Conservation (phyloP, 1,140 invertebrate genomes). For the Camponotus floridanus region DNA sequence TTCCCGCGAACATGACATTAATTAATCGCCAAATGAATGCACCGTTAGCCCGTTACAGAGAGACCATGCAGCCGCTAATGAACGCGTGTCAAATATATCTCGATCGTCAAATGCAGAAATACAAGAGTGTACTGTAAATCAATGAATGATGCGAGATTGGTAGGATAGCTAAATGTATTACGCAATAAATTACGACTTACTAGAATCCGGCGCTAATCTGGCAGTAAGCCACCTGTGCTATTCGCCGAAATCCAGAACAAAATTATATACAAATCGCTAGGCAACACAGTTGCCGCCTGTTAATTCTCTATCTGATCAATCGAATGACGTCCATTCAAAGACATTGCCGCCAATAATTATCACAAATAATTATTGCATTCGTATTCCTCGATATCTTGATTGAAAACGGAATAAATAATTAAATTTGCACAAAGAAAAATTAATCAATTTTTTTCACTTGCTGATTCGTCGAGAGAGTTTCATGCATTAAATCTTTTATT, state of each 20-base stretch:
- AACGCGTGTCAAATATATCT: slow-evolving; percentile 46
- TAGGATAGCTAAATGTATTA: slow-evolving; percentile 47
- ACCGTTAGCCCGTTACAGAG: slow-evolving; percentile 36
- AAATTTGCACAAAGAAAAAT: background rate
- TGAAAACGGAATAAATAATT: slow-evolving; percentile 1
- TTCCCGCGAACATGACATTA: slow-evolving; percentile 50
- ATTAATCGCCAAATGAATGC: slow-evolving; percentile 57
- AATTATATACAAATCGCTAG: slow-evolving; percentile 43
- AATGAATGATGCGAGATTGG: slow-evolving; percentile 53
- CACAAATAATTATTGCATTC: slow-evolving; percentile 12
- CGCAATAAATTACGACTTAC: slow-evolving; percentile 70
- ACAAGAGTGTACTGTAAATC: slow-evolving; percentile 27
- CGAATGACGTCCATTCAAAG: slow-evolving; percentile 32
- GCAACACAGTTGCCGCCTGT: slow-evolving; percentile 5
- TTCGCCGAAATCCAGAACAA: slow-evolving; percentile 53
- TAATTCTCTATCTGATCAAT: slow-evolving; percentile 63
- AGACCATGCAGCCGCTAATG: slow-evolving; percentile 13
- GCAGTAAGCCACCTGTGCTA: slow-evolving; percentile 64
- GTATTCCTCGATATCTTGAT: background rate
- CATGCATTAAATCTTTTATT: background rate
- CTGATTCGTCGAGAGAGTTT: background rate
- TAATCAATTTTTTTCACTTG: background rate
- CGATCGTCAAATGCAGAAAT: slow-evolving; percentile 49
- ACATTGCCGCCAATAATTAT: background rate
- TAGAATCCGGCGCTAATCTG: slow-evolving; percentile 66